A percentile compares a stretch with the other conserved stretches of the same genome.
These are phyloP conservation scores for Drosophila pandora DNA, from an alignment of 1,140 invertebrate genomes.

Conservation along the genomic window DNA sequence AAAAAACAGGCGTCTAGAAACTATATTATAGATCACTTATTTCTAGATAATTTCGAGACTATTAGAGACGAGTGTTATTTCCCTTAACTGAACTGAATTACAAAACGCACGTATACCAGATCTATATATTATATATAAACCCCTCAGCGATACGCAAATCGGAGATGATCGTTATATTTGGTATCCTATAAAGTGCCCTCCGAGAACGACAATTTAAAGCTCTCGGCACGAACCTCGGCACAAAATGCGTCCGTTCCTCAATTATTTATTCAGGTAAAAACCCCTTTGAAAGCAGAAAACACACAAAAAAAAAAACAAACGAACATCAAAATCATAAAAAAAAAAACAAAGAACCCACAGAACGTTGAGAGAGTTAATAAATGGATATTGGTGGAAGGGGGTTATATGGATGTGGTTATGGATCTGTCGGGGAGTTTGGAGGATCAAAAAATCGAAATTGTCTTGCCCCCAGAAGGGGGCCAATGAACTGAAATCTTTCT, in stretches of 20 bases:
- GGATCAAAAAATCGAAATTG: constrained; percentile 1
- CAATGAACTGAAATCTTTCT: constrained; percentile 20
- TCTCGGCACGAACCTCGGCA: constrained; percentile 56
- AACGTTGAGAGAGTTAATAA: constrained; percentile 16
- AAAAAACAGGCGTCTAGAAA: too few relatives aligned
- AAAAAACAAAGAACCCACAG: constrained; percentile 38
- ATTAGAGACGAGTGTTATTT: constrained; percentile 7
- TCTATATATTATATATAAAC: background rate
- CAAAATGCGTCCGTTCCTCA: constrained; percentile 32
- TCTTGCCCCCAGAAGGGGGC: background rate
- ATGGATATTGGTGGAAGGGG: background rate
- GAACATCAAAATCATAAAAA: background rate
- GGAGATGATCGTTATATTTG: constrained; percentile 35
- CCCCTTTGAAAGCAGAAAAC: constrained; percentile 39
- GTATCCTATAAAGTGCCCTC: constrained; percentile 62
- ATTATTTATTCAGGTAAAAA: constrained; percentile 73
- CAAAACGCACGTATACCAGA: constrained; percentile 19
- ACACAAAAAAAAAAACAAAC: constrained; percentile 19
- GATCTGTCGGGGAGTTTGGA: background rate
- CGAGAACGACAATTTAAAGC: constrained; percentile 64
- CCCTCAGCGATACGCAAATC: constrained; percentile 10
- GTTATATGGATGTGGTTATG: constrained; percentile 6
- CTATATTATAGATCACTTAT: background rate
- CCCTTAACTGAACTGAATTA: constrained; percentile 32
- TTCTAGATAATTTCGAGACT: background rate